These are phyloP conservation scores for Elephas maximus DNA, from an alignment of 2,113 vertebrate genomes.

Conservation along the genomic window DNA sequence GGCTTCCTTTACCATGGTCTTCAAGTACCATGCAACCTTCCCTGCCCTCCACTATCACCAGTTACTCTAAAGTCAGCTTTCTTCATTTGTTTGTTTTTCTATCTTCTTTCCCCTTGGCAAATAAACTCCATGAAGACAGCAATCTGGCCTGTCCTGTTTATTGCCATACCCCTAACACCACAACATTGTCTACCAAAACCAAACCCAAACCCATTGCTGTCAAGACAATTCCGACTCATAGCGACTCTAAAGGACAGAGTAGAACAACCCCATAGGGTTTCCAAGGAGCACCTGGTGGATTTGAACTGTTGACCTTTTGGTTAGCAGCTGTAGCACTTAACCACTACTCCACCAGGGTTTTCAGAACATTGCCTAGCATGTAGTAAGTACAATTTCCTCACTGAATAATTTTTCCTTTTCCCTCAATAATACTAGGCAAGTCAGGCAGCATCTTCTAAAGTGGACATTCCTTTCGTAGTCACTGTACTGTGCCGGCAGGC, in stretches of 20 bases:
- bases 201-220: too few relatives aligned
- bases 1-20: neutral
- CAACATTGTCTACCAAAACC: too few relatives aligned
- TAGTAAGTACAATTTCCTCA: neutral
- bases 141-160: neutral
- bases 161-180: neutral
- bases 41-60: neutral
- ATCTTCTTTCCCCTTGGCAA: neutral
- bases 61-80: neutral
- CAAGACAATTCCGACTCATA: too few relatives aligned
- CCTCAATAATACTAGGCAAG: neutral
- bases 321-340: too few relatives aligned
- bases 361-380: neutral
- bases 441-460: neutral
- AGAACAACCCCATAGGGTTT: too few relatives aligned
- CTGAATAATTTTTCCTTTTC: neutral
- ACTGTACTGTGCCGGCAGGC: neutral
- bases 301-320: too few relatives aligned
- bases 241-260: too few relatives aligned
- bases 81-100: neutral
- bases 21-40: rapidly evolving
- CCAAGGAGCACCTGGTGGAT: too few relatives aligned
- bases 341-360: too few relatives aligned
- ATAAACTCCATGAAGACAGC: neutral
- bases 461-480: neutral